Base-by-base conservation (phyloP, 2,888 invertebrate species). In the Meganola albula region DNA sequence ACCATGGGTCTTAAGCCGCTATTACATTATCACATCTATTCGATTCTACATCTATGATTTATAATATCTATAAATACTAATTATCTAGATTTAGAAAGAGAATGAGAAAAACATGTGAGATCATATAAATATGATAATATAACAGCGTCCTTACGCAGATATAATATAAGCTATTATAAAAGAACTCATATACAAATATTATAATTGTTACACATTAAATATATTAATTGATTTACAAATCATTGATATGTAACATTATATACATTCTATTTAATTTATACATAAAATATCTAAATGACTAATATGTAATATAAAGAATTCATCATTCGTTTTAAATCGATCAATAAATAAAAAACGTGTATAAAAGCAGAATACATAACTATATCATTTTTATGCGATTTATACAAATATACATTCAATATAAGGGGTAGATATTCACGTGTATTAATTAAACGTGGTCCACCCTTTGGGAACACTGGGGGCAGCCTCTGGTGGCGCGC, bases 401-500 rank as follows among this genome's bases (percentile, higher is more conserved):
- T 58, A 60, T 63, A 62, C 57, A 62, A 38, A 62, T 55, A 54
- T 58, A 60, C 54, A 53, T 45, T 38, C 31, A 52, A 34, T 40
- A 37, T 27, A 35, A 33, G 34, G 37, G 27, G 28, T 28, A 24
- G 42, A 40, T 48, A 37, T 32, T 34, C 20, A 37, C 33, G 37
- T 33, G 48, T 36, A 50, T 55, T 70, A 83, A 53, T 82, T 79
- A 39, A 84, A 84, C 1, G 82, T 83, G 24, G 83, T 78, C 84
- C 84, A 84, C 13, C 79, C 80, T 44, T 74, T 77, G 7, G 76
- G 83, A 29, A 76, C 72, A 21, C 42, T 54, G 8, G 70, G 44
- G 8, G 63, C 44, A 6, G 66, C 28, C n/a, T 74, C 74, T 14
- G 57, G 55, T 18, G 54, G 56, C 7, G 59, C 38, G 40, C 67